Base-by-base conservation (phyloP, 2,797 vertebrate genomes). In the Muraenolepis orangiensis region DNA sequence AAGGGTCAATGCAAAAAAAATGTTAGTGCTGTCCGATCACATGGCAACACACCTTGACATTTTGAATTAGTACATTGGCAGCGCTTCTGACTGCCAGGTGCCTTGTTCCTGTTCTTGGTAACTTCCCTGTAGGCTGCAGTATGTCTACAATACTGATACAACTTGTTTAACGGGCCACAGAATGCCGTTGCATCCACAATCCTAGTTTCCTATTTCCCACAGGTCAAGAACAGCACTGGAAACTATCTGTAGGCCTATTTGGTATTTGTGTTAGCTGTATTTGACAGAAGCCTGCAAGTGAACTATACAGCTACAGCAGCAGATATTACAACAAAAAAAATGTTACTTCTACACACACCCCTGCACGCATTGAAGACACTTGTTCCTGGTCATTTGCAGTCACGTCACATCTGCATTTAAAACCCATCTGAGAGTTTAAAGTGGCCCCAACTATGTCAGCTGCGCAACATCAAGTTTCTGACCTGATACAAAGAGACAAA, bases 1-100 rank as follows among this genome's bases (percentile, higher is more conserved):
- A 83, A 89, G 90, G 90, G 89, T 93, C 91, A 91, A 76, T 73
- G 78, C 85, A 91, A 75, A 79, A 84, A 26, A 86, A 82, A 88
- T 16, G 78, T 80, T 67, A 46, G 77, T 85, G 86, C 87, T 84
- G 83, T 13, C 81, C 87, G 82, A 87, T 84, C 82, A 85, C 83
- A 14, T 64, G 82, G 76, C 81, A 34, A 66, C 67, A 77, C 69
- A 76, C 77, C 72, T 72, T 42, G 72, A 83, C 80, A 82, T 5
- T 38, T 40, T 85, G 1, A 57, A 16, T 7, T 57, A 1, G 46
- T n/a, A 34, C 32, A 57, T 20, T 6, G 18, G 46, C 6, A 4
- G 46, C n/a, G 14, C 42, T 57, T 57, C 16, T 57, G 46, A 7
- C 46, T 57, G 18, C 46, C 46, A 57, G 20, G n/a, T 57, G 18